Percentiles rank a stretch among this genome's conserved stretches.
phyloP scores from a whole-genome alignment of 2,888 invertebrate species.

The Bimastos eiseni region DNA sequence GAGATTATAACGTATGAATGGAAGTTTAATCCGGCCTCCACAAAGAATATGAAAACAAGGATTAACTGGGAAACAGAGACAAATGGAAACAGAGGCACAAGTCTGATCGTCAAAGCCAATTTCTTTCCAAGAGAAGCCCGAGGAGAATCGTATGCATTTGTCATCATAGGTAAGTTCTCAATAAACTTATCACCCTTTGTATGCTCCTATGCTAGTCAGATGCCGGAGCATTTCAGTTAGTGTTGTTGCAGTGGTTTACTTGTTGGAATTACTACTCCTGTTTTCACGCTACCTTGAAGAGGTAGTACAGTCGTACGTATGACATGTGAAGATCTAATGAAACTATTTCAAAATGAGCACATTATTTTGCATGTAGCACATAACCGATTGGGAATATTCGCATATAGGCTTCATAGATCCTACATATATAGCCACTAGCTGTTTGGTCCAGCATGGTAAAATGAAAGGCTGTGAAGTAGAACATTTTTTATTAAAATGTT shows the following conservation, averaged over 20 bases:
- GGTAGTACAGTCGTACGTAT: neutral
- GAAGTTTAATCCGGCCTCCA: conserved; percentile 8
- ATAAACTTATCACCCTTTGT: neutral
- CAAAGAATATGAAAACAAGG: conserved; percentile 7
- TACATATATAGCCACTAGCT: too few species aligned
- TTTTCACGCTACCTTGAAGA: neutral
- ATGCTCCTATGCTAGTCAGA: neutral
- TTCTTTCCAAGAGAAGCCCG: conserved; percentile 15
- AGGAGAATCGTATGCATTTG: conserved; percentile 14
- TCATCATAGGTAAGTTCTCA: neutral
- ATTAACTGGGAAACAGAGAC: conserved; percentile 10
- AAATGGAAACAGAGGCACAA: neutral
- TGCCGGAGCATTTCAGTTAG: neutral
- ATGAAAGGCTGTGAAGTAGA: too few species aligned
- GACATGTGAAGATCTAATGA: neutral
- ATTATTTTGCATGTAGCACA: too few species aligned
- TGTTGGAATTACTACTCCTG: neutral
- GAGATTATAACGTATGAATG: neutral
- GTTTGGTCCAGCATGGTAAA: too few species aligned
- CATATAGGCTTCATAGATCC: too few species aligned
- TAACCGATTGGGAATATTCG: too few species aligned
- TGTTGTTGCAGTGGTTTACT: neutral
- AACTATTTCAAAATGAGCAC: too few species aligned
- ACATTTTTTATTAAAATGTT: too few species aligned
- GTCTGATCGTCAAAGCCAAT: conserved; percentile 8